Percentiles rank a stretch among this genome's conserved stretches.
Conservation (phyloP, 1,140 invertebrate genomes). For the Aphelinus atriplicis region DNA sequence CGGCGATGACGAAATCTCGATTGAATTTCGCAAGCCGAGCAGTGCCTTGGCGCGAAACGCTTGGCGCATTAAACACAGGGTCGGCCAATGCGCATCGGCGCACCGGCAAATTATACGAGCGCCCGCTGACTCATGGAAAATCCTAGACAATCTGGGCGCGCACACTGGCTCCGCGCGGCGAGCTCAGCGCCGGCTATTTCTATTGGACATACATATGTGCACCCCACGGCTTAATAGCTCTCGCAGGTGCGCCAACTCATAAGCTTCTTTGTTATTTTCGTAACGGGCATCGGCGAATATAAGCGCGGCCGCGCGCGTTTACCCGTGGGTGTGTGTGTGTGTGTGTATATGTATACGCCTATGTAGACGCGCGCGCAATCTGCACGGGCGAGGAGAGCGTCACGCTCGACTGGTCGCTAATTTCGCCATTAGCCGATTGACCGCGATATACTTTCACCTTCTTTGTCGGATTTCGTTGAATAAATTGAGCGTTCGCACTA, state of each 20-base stretch:
- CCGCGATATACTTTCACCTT: constrained; percentile 21
- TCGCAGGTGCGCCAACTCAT: constrained; percentile 15
- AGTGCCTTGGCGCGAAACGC: no score
- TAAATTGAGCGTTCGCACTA: background rate
- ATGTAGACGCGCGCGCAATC: background rate
- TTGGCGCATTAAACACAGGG: background rate
- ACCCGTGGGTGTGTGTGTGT: background rate
- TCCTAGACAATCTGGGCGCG: background rate
- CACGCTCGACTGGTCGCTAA: constrained; percentile 26
- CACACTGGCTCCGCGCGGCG: no score
- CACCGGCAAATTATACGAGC: constrained; percentile 4
- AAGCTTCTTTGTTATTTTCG: constrained; percentile 28
- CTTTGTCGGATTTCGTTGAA: constrained; percentile 8
- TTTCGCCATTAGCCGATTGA: constrained; percentile 24
- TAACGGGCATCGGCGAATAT: background rate
- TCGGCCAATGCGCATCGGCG: background rate
- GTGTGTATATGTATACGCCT: background rate
- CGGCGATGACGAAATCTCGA: no score
- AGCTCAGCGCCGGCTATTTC: background rate
- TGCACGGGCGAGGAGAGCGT: background rate
- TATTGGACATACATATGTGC: background rate
- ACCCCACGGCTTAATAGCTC: background rate
- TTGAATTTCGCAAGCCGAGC: no score
- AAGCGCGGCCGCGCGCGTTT: background rate
- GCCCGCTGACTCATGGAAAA: constrained; percentile 16